Conservation (phyloP, 2,888 invertebrate genomes). For the Macaria liturata region DNA sequence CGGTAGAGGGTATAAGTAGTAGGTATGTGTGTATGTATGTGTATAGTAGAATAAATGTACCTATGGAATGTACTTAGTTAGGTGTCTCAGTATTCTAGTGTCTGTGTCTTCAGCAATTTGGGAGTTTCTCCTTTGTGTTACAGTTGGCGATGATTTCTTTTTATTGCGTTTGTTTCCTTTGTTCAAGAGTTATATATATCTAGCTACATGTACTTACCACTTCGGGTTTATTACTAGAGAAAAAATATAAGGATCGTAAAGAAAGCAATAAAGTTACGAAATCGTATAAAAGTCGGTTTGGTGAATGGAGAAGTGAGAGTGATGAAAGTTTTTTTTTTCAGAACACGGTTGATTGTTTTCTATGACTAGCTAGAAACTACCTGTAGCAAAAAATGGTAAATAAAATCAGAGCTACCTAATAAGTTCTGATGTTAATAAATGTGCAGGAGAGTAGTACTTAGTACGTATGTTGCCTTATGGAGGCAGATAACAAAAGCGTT, state of each 20-base stretch:
- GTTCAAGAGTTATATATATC: slow-evolving; percentile 9
- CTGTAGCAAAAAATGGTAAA: no score
- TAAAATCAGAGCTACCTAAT: no score
- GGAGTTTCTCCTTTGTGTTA: slow-evolving; percentile 25
- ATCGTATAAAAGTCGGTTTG: slow-evolving; percentile 9
- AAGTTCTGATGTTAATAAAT: no score
- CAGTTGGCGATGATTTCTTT: slow-evolving; percentile 24
- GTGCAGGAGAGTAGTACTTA: no score
- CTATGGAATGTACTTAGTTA: no score
- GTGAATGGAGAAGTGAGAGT: slow-evolving; percentile 3
- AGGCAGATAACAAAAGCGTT: no score
- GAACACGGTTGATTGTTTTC: not conserved
- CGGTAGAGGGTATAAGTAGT: no score
- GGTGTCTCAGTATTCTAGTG: not conserved
- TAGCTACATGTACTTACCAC: slow-evolving; percentile 13
- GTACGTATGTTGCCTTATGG: no score
- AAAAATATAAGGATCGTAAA: slow-evolving; percentile 23
- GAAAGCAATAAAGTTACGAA: slow-evolving; percentile 16
- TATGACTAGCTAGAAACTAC: no score
- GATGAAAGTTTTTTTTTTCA: not conserved
- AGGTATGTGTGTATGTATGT: no score
- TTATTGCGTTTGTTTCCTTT: slow-evolving; percentile 29
- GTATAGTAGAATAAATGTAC: no score
- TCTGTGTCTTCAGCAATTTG: slow-evolving; percentile 18
- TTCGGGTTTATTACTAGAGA: slow-evolving; percentile 23